These are phyloP conservation scores for Eulemur macaco DNA, from an alignment of 2,113 vertebrate species.

Conservation along the genomic window DNA sequence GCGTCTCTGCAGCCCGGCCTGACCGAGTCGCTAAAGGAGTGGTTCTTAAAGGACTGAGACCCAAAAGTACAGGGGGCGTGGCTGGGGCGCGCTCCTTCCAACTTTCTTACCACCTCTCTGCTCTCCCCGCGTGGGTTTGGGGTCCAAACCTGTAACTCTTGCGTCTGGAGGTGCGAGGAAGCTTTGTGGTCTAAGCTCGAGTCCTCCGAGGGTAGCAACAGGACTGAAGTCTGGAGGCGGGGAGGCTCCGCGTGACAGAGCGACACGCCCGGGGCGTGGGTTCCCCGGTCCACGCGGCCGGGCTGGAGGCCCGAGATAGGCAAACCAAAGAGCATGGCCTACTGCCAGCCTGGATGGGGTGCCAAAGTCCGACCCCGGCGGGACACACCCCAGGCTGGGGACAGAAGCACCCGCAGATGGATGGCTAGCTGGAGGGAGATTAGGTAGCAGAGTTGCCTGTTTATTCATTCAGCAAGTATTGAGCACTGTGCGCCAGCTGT, in stretches of 20 bases:
- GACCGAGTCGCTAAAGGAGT: accelerated
- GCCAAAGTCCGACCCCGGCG: constrained; percentile 53
- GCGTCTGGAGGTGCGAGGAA: background rate
- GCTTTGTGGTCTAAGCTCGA: background rate
- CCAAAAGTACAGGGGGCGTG: background rate
- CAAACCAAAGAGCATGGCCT: constrained; percentile 41
- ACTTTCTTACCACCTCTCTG: accelerated
- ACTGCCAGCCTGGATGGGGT: constrained; percentile 60
- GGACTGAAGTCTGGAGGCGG: background rate
- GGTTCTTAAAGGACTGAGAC: constrained; percentile 23
- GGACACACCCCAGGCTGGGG: background rate
- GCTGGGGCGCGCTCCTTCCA: background rate
- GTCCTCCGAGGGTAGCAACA: background rate
- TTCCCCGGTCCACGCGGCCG: background rate
- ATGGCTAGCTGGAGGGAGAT: background rate
- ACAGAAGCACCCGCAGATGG: background rate
- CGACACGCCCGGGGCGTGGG: constrained; percentile 19
- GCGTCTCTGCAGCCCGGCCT: accelerated
- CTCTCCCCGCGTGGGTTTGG: background rate
- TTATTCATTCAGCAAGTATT: background rate
- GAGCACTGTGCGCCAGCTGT: background rate
- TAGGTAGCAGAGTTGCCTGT: background rate
- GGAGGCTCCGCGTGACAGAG: background rate
- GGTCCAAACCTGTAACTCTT: background rate
- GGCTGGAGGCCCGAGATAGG: background rate